Percentiles rank a stretch among this genome's conserved stretches.
Conservation (phyloP, 64 coral and sea anemone genomes). For the Pocillopora damicornis region DNA sequence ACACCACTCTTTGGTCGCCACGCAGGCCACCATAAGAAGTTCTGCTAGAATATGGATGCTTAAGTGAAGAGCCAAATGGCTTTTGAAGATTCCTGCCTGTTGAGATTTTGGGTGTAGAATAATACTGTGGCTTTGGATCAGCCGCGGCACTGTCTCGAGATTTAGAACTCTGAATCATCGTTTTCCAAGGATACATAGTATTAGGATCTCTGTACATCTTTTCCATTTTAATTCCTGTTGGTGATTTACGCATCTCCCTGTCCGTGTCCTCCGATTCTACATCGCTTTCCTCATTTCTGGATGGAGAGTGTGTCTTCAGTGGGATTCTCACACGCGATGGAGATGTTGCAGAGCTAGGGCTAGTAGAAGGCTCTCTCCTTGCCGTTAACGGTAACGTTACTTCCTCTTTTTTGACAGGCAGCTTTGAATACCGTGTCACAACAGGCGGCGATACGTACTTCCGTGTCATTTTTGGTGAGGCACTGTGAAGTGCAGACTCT, state of each 20-base stretch:
- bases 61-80: neutral
- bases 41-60: neutral
- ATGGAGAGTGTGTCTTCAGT: conserved; percentile 22
- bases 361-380: neutral
- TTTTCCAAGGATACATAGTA: conserved; percentile 82
- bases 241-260: conserved; percentile 81
- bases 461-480: neutral
- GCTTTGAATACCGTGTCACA: conserved; percentile 18
- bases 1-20: neutral
- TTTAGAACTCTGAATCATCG: conserved; percentile 44
- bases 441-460: conserved; percentile 1
- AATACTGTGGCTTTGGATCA: conserved; percentile 35
- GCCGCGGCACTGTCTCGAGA: neutral
- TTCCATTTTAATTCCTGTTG: conserved; percentile 88
- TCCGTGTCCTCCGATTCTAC: conserved; percentile 89
- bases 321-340: neutral
- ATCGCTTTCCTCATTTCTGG: conserved; percentile 56
- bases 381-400: neutral
- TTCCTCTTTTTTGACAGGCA: neutral
- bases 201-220: conserved; percentile 75
- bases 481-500: neutral
- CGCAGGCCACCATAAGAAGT: no score
- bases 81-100: neutral
- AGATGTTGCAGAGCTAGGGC: neutral
- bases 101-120: conserved; percentile 39